Evolutionary conservation across 2,888 invertebrate species (phyloP).

Genomic region (Mythimna loreyi): DNA sequence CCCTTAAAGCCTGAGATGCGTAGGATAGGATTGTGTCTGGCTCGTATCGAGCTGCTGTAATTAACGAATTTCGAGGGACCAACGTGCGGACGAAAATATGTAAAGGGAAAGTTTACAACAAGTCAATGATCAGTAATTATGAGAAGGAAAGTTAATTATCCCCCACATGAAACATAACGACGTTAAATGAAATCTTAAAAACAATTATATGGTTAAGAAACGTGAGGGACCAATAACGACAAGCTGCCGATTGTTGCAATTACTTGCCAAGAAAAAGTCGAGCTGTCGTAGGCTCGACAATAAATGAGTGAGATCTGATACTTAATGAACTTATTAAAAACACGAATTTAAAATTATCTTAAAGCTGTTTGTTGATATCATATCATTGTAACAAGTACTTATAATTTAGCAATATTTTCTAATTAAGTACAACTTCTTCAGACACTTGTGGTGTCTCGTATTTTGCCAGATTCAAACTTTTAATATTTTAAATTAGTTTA

Average conservation of each 20-base stretch:
- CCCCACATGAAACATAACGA: constrained; percentile 55
- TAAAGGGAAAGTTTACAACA: constrained; percentile 60
- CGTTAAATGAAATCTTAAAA: constrained; percentile 57
- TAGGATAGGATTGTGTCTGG: constrained; percentile 74
- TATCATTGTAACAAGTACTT: constrained; percentile 21
- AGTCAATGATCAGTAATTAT: constrained; percentile 62
- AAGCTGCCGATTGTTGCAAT: constrained; percentile 58
- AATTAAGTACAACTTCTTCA: not conserved
- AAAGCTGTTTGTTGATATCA: constrained; percentile 15
- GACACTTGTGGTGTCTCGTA: constrained; percentile 7
- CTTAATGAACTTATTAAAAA: constrained; percentile 32
- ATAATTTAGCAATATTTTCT: not conserved
- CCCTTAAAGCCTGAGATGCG: constrained; percentile 84
- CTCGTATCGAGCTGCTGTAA: constrained; percentile 87
- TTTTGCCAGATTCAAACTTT: constrained; percentile 36
- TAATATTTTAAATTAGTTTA: constrained; percentile 32
- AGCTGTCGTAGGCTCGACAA: constrained; percentile 38
- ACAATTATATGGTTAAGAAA: constrained; percentile 57
- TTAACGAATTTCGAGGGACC: constrained; percentile 68
- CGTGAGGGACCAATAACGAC: constrained; percentile 52
- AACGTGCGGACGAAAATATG: constrained; percentile 64
- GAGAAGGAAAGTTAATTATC: constrained; percentile 64
- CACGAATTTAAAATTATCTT: constrained; percentile 32
- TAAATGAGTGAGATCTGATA: constrained; percentile 52
- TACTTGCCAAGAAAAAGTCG: constrained; percentile 56